A percentile compares a stretch with the other conserved stretches of the same genome.
phyloP scores from a whole-genome alignment of 2,113 vertebrate species.

The Colinus virginianus region DNA sequence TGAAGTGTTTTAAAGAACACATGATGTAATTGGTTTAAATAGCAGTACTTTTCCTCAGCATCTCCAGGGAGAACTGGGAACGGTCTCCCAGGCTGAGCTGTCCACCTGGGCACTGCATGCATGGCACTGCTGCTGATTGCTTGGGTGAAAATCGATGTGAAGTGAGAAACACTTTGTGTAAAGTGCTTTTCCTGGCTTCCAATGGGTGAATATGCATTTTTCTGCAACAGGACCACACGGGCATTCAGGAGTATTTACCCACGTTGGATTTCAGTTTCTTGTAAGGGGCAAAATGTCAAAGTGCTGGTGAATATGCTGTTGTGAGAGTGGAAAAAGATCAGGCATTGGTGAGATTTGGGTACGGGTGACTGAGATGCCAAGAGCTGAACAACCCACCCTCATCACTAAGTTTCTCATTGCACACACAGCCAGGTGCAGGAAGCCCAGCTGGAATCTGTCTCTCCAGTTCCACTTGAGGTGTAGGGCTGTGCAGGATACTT shows the following conservation, averaged over 20 bases:
- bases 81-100: background rate
- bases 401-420: background rate
- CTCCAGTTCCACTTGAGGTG: background rate
- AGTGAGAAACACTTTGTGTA: background rate
- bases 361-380: background rate
- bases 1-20: background rate
- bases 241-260: background rate
- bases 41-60: background rate
- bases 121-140: background rate
- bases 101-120: background rate
- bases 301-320: background rate
- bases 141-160: background rate
- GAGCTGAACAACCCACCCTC: background rate
- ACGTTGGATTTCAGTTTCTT: background rate
- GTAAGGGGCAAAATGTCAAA: background rate
- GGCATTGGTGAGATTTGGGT: background rate
- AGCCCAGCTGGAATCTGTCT: background rate
- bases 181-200: too few species aligned
- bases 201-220: fast-evolving
- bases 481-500: background rate
- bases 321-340: background rate
- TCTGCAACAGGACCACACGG: background rate
- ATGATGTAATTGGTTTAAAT: background rate
- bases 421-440: background rate
- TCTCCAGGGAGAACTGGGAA: background rate